phyloP scores from a whole-genome alignment of 2,888 invertebrate species.

The Seira sanloemensis region DNA sequence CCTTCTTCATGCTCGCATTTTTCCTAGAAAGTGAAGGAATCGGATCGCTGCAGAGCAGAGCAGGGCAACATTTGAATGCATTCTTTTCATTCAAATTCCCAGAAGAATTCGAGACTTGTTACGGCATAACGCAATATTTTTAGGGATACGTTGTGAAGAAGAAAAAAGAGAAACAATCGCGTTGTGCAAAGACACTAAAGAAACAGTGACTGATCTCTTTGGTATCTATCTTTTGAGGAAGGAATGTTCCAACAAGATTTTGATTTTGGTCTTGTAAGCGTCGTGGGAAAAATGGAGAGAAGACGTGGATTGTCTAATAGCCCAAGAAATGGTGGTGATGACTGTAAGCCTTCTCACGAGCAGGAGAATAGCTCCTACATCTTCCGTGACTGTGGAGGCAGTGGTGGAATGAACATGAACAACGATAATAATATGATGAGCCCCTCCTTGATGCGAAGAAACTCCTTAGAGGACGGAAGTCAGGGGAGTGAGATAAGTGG shows the following conservation, averaged over 20 bases:
- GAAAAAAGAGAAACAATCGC: neutral
- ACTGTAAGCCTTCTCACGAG: constrained; percentile 19
- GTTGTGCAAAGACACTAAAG: neutral
- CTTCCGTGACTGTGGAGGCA: neutral
- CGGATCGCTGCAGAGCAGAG: neutral
- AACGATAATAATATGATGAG: constrained; percentile 28
- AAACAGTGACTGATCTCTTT: constrained; percentile 47
- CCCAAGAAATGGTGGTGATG: neutral
- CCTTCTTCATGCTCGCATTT: neutral
- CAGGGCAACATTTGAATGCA: constrained; percentile 2
- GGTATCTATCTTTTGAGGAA: constrained; percentile 9
- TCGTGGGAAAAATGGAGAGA: constrained; percentile 62
- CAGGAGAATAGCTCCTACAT: neutral
- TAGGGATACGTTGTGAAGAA: constrained; percentile 35
- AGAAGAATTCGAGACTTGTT: neutral
- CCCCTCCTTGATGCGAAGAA: constrained; percentile 32
- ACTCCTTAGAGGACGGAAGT: constrained; percentile 62
- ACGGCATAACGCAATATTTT: neutral
- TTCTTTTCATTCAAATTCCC: constrained; percentile 41
- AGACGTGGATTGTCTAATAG: constrained; percentile 48
- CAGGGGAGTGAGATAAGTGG: constrained; percentile 65
- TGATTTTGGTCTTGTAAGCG: constrained; percentile 49
- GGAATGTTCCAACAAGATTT: constrained; percentile 60
- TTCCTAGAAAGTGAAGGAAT: neutral
- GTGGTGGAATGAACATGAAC: neutral